A percentile compares a stretch with the other conserved stretches of the same genome.
Conservation (phyloP, 2,888 invertebrate genomes). For the Calliopum simillimum region DNA sequence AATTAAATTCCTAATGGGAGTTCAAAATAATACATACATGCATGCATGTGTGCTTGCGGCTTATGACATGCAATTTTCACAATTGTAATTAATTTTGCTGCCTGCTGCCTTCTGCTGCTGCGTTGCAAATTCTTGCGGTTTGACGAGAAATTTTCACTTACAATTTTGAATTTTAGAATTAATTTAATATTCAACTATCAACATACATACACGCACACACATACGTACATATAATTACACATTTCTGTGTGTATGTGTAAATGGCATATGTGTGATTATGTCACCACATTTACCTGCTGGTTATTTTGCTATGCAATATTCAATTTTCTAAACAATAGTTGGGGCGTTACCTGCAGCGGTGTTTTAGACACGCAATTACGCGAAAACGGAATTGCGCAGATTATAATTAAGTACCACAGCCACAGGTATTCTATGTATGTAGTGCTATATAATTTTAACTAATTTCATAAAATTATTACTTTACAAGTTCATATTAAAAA, state of each 20-base stretch:
- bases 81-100: slow-evolving; percentile 27
- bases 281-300: neutral
- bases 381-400: no score
- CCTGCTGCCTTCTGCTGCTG: neutral
- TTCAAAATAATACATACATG: neutral
- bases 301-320: neutral
- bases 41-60: slow-evolving; percentile 3
- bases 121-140: slow-evolving; percentile 18
- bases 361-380: no score
- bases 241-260: neutral
- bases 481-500: no score
- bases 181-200: slow-evolving; percentile 29
- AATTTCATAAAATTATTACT: no score
- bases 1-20: no score
- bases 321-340: no score
- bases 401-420: no score
- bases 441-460: no score
- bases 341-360: no score
- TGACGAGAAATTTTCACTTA: slow-evolving; percentile 16
- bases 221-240: neutral
- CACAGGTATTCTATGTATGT: no score
- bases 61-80: slow-evolving; percentile 5
- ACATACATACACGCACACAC: slow-evolving; percentile 39
- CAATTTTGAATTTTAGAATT: slow-evolving; percentile 14
- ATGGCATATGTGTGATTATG: neutral